These are phyloP conservation scores for Arge pagana DNA, from an alignment of 2,888 invertebrate species.

Conservation along the genomic window DNA sequence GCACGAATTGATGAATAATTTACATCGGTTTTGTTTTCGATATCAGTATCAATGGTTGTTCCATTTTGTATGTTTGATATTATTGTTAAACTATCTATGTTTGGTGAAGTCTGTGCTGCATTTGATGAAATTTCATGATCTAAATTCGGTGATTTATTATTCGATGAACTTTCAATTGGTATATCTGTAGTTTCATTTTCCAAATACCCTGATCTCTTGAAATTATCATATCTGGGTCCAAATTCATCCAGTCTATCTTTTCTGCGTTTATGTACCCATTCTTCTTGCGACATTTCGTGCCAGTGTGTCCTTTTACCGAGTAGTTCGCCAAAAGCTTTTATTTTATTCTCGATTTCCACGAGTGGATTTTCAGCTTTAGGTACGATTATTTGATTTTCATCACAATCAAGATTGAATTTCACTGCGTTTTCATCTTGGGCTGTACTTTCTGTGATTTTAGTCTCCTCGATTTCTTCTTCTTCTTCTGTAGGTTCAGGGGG, in stretches of 20 bases:
- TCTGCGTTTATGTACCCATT: slow-evolving; percentile 78
- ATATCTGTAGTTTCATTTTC: too few species aligned
- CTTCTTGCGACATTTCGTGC: slow-evolving; percentile 75
- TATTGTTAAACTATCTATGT: not conserved
- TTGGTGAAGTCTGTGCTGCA: too few species aligned
- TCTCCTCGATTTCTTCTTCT: slow-evolving; percentile 35
- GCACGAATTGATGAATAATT: not conserved
- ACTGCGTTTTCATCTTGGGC: slow-evolving; percentile 29
- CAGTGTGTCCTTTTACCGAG: slow-evolving; percentile 59
- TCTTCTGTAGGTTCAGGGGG: slow-evolving; percentile 62
- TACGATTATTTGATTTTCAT: slow-evolving; percentile 9
- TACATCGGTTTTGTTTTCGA: not conserved
- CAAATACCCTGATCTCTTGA: slow-evolving; percentile 37
- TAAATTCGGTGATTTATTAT: too few species aligned
- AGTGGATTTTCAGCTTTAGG: slow-evolving; percentile 36
- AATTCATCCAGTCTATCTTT: slow-evolving; percentile 75
- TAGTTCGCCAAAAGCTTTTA: slow-evolving; percentile 49
- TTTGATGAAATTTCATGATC: too few species aligned
- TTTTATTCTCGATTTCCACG: slow-evolving; percentile 47
- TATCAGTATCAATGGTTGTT: not conserved
- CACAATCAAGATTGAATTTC: slow-evolving; percentile 27
- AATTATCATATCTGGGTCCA: slow-evolving; percentile 65
- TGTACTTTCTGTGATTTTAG: slow-evolving; percentile 23
- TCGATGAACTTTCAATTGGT: too few species aligned
- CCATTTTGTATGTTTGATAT: not conserved